These are phyloP conservation scores for Neomonachus schauinslandi DNA, from an alignment of 2,113 vertebrate species.

Conservation along the genomic window DNA sequence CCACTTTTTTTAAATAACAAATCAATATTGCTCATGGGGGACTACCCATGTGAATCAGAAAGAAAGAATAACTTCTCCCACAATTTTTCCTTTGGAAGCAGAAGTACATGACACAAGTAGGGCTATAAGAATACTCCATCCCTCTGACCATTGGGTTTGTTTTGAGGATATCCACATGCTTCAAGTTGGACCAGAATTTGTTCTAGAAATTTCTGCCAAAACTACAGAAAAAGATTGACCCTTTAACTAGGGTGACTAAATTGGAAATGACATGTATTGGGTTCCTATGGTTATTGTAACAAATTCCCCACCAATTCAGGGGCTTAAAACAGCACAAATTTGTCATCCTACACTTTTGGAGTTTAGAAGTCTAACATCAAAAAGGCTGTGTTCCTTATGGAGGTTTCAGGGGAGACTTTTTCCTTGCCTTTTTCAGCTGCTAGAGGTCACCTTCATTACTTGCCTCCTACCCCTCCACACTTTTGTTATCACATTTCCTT, in stretches of 20 bases:
- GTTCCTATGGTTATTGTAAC: not conserved
- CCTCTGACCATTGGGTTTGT: not conserved
- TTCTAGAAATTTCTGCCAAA: not conserved
- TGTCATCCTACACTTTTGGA: not conserved
- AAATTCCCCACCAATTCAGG: not conserved
- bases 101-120: not conserved
- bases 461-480: not conserved
- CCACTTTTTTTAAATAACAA: not conserved
- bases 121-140: not conserved
- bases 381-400: not conserved
- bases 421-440: not conserved
- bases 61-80: not conserved
- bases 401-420: not conserved
- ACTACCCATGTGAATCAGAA: not conserved
- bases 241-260: not conserved
- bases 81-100: not conserved
- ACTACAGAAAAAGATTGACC: not conserved
- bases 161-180: not conserved
- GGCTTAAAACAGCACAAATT: not conserved
- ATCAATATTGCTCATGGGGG: not conserved
- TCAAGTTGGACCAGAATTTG: not conserved
- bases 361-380: not conserved
- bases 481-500: not conserved
- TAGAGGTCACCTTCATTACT: not conserved
- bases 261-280: not conserved